Base-by-base conservation (phyloP, 2,113 vertebrate genomes). In the Catharus bicknelli region DNA sequence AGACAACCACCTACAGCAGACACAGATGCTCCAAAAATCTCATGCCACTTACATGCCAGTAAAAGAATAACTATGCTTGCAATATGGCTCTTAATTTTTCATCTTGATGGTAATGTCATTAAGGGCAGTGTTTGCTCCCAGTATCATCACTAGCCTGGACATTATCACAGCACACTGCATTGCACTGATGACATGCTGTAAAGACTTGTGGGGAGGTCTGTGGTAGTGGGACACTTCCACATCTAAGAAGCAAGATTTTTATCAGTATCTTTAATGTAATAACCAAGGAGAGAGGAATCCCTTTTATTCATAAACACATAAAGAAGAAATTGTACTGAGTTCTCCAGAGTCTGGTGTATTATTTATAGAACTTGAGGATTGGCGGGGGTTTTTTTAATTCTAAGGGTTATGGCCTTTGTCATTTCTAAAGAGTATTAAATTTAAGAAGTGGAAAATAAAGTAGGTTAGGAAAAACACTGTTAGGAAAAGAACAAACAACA, bases 381-480 rank as follows among this genome's bases (percentile, higher is more conserved):
- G 54, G 13, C 0, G 0, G 16, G 38, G 68, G 50, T 23, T 74
- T 90, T 80, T 83, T 13, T 3, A 64, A 80, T 67, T 57, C 38
- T 67, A 70, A 74, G 30, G 34, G 45, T 1, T 94, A 93, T 90
- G 43, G 32, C 48, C 57, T 84, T 88, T 90, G 43, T 72, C 1
- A 78, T 93, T 93, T 82, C 32, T 83, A 45, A 92, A 67, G 50
- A 61, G 14, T 89, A 51, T 30, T 83, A 62, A 48, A 78, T 69
- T 91, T 85, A 91, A 64, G 47, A 82, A 58, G 32, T 7, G 87
- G 38, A 94, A 92, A 79, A 86, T 75, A 90, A 87, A 90, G 77
- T 64, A 64, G 27, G 45, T 78, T 88, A 86, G 62, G 69, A 73
- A 93, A 90, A 64, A 94, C n/a, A 68, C 7, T 38, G 34, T 84